Evolutionary conservation across 1,140 invertebrate species (phyloP).

Genomic region (Rhynchophorus ferrugineus): DNA sequence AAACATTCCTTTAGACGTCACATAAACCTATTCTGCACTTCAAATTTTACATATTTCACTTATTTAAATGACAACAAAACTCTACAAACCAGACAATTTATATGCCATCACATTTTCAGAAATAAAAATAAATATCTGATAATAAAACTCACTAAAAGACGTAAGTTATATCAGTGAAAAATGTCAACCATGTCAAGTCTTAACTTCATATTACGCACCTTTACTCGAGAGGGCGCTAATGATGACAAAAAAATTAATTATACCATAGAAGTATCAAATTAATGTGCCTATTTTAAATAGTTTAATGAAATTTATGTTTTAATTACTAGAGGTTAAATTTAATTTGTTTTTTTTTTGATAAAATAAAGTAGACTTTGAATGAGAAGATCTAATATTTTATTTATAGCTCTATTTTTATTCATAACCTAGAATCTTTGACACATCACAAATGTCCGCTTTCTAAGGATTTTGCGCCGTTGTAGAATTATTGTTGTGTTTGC

Average conservation of each 20-base stretch:
- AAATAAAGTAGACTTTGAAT: too few relatives aligned
- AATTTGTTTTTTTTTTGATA: too few relatives aligned
- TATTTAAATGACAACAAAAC: neutral
- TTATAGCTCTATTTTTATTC: too few relatives aligned
- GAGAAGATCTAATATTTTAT: too few relatives aligned
- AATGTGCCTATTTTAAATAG: neutral
- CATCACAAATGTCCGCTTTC: too few relatives aligned
- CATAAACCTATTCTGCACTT: constrained; percentile 5
- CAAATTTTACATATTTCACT: neutral
- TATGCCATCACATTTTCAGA: constrained; percentile 1
- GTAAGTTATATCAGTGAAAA: constrained; percentile 4
- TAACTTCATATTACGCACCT: constrained; percentile 1
- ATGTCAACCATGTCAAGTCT: constrained; percentile 7
- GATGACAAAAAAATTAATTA: neutral
- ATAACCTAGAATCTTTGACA: too few relatives aligned
- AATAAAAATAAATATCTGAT: constrained; percentile 10
- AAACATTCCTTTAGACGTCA: constrained; percentile 8
- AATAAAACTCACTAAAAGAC: constrained; percentile 13
- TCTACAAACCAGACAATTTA: neutral
- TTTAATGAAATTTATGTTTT: neutral
- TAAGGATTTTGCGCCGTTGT: neutral
- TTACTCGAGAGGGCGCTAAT: constrained; percentile 13
- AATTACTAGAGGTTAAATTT: too few relatives aligned
- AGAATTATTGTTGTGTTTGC: neutral
- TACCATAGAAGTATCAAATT: neutral